These are phyloP conservation scores for Xiphophorus couchianus DNA, from an alignment of 2,113 vertebrate species.

Conservation along the genomic window DNA sequence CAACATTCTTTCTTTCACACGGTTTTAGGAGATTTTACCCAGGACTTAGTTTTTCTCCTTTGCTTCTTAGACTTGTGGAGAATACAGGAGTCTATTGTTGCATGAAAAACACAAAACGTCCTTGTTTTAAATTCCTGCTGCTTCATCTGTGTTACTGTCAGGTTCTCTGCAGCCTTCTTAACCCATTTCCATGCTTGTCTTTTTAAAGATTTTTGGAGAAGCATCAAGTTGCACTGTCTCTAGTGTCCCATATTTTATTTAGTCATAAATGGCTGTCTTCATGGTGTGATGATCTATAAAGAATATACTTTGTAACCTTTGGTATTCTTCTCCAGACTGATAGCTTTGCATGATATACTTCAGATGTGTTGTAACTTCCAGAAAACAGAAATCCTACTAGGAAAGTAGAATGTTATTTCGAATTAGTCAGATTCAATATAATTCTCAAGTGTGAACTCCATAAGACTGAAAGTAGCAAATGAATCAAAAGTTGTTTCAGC, in stretches of 20 bases:
- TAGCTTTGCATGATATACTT: background rate
- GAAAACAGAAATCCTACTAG: no score
- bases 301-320: background rate
- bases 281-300: background rate
- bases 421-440: no score
- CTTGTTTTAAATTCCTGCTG: no score
- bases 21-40: background rate
- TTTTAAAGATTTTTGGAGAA: background rate
- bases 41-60: background rate
- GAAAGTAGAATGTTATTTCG: no score
- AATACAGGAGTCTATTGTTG: no score
- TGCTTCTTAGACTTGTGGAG: no score
- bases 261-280: no score
- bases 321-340: background rate
- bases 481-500: no score
- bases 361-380: background rate
- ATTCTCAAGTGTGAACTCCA: no score
- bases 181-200: background rate
- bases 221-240: background rate
- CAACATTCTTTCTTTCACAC: background rate
- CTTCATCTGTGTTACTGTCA: background rate
- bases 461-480: no score
- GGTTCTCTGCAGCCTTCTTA: background rate
- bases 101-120: no score
- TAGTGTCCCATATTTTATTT: no score